Evolutionary conservation across 2,888 invertebrate genomes (phyloP).

Genomic region (Drosophila neutralis): DNA sequence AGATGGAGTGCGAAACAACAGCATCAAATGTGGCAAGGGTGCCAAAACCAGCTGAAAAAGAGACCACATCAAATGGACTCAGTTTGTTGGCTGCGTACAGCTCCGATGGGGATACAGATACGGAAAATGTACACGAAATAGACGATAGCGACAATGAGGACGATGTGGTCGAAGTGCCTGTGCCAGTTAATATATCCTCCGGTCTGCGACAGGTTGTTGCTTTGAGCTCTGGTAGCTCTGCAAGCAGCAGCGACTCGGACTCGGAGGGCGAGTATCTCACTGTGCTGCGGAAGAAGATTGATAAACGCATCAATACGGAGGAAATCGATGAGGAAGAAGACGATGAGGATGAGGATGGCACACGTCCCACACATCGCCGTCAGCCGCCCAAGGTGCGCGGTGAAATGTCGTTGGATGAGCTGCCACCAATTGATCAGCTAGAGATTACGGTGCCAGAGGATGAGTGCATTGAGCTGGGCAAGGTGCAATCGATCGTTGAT

Average conservation of each 20-base stretch:
- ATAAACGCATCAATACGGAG: slow-evolving; percentile 70
- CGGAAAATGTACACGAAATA: slow-evolving; percentile 16
- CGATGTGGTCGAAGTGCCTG: slow-evolving; percentile 77
- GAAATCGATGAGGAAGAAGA: slow-evolving; percentile 77
- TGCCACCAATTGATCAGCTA: slow-evolving; percentile 93
- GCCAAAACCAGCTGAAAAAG: not conserved
- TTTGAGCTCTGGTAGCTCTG: slow-evolving; percentile 61
- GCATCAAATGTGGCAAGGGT: not conserved
- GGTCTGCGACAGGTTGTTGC: slow-evolving; percentile 68
- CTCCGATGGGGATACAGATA: slow-evolving; percentile 67
- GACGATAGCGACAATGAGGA: slow-evolving; percentile 58
- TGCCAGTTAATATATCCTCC: slow-evolving; percentile 11
- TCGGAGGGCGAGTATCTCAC: slow-evolving; percentile 76
- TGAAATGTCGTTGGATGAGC: slow-evolving; percentile 87
- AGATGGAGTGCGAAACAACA: slow-evolving; percentile 34
- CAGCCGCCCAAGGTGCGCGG: slow-evolving; percentile 82
- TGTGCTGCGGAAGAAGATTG: slow-evolving; percentile 72
- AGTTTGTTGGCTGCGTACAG: slow-evolving; percentile 79
- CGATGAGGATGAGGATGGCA: slow-evolving; percentile 64
- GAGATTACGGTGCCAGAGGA: slow-evolving; percentile 91
- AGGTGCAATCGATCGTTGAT: slow-evolving; percentile 89
- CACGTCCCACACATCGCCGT: slow-evolving; percentile 45
- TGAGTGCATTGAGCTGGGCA: slow-evolving; percentile 90
- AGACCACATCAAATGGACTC: slow-evolving; percentile 58
- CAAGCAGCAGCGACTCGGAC: slow-evolving; percentile 63